phyloP scores from a whole-genome alignment of 2,888 invertebrate genomes.

The Ichneumoninae sp. region DNA sequence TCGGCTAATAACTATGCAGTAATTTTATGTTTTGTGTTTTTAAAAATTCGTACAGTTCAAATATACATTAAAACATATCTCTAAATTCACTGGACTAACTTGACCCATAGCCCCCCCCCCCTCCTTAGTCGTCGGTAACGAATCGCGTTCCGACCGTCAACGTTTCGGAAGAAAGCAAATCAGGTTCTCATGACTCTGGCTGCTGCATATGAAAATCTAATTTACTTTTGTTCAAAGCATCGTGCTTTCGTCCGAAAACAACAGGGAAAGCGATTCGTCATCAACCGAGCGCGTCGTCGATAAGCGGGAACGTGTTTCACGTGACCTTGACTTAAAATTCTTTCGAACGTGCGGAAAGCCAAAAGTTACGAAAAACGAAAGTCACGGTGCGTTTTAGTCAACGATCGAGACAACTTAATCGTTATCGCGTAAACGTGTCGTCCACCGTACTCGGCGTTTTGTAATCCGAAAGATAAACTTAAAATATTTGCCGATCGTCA shows the following conservation, averaged over 20 bases:
- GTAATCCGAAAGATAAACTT: not conserved
- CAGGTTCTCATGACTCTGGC: too few species aligned
- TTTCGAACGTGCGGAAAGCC: not conserved
- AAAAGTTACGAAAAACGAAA: not conserved
- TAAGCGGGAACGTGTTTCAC: not conserved
- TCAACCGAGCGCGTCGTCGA: not conserved
- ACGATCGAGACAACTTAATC: not conserved
- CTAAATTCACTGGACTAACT: too few species aligned
- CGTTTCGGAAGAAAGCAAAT: too few species aligned
- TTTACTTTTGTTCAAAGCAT: too few species aligned
- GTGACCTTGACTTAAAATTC: not conserved
- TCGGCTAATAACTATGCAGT: too few species aligned
- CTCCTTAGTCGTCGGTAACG: too few species aligned
- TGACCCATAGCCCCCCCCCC: too few species aligned
- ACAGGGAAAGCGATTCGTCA: not conserved
- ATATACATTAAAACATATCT: too few species aligned
- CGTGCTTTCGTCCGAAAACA: not conserved
- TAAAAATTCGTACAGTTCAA: too few species aligned
- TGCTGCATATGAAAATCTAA: too few species aligned
- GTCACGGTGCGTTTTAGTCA: not conserved
- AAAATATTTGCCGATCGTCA: not conserved
- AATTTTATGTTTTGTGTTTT: too few species aligned
- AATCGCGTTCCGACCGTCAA: too few species aligned
- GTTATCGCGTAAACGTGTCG: constrained; percentile 13
- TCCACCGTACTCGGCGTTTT: not conserved